Evolutionary conservation across 2,113 vertebrate genomes (phyloP).

Genomic region (Corythoichthys intestinalis): DNA sequence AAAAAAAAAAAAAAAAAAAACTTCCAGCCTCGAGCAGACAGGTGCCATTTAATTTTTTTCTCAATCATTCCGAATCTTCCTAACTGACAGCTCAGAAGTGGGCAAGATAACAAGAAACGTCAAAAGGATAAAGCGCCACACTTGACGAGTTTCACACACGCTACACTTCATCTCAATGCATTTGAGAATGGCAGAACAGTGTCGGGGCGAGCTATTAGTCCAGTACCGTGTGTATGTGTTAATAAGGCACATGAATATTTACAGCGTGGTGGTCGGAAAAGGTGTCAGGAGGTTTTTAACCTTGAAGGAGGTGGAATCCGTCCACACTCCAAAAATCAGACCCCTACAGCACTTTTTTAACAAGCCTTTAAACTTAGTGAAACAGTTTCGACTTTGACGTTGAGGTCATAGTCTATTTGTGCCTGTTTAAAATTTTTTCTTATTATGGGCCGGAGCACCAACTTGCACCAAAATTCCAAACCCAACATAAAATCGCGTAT

Average conservation of each 20-base stretch:
- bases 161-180: not conserved
- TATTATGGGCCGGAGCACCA: too few species aligned
- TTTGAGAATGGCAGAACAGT: not conserved
- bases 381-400: too few species aligned
- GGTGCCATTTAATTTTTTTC: conserved; percentile 20
- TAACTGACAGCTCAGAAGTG: conserved; percentile 21
- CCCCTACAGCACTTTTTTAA: too few species aligned
- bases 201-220: conserved; percentile 62
- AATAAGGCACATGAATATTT: conserved; percentile 69
- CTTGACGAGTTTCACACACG: conserved; percentile 14
- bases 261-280: conserved; percentile 58
- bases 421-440: too few species aligned
- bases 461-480: too few species aligned
- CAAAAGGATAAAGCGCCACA: conserved; percentile 4
- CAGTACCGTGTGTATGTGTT: conserved; percentile 50
- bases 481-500: too few species aligned
- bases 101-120: conserved; percentile 14
- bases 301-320: conserved; percentile 70
- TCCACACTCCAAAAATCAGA: conserved; percentile 28
- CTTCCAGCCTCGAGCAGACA: conserved; percentile 12
- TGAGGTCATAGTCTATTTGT: too few species aligned
- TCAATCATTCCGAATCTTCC: conserved; percentile 12
- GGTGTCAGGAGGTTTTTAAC: conserved; percentile 67
- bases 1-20: conserved; percentile 13
- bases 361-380: not conserved